Base-by-base conservation (phyloP, 2,113 vertebrate genomes). In the Patagioenas fasciata region DNA sequence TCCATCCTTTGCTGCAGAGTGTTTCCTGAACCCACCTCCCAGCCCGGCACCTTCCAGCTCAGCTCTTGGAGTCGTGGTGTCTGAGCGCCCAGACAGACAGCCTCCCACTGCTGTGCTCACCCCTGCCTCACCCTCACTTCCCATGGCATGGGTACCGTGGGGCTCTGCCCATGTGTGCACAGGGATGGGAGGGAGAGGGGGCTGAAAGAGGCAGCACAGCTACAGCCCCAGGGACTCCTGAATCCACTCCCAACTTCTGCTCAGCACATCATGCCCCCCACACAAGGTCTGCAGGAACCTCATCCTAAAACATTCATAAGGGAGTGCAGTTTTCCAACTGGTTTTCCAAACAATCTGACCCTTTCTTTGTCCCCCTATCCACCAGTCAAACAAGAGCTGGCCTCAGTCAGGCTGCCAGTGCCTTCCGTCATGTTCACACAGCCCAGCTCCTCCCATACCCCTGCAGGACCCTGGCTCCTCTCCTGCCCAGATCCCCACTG, bases 61-160 rank as follows among this genome's bases (percentile, higher is more conserved):
- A 34, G 13, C 26, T 65, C 13, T 38, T 38, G 58, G 0, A 1
- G 34, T 29, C 2, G 3, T 0, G 3, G 23, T 5, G 28, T 62
- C 31, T 6, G 36, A 73, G 38, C 0, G 0, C 12, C 24, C n/a
- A 31, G 40, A 50, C 50, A 51, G 67, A 14, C 12, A 71, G 42
- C 10, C 47, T 19, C 26, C 13, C 13, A 36, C 31, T 71, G 44
- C 72, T 5, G 2, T 6, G 21, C 50, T 73, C 64, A 64, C 6
- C 6, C 32, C 26, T 31, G 53, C 34, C 26, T 80, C 2, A 1
- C 16, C 18, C 25, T 28, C 50, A 29, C 32, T 54, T 47, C 38
- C 56, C 32, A 7, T 1, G 2, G 11, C 31, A 15, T 2, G 10
- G 47, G 16, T 16, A 40, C 50, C 0, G 0, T 11, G 72, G 15